phyloP scores from a whole-genome alignment of 2,888 invertebrate species.

The Aethes cnicana region DNA sequence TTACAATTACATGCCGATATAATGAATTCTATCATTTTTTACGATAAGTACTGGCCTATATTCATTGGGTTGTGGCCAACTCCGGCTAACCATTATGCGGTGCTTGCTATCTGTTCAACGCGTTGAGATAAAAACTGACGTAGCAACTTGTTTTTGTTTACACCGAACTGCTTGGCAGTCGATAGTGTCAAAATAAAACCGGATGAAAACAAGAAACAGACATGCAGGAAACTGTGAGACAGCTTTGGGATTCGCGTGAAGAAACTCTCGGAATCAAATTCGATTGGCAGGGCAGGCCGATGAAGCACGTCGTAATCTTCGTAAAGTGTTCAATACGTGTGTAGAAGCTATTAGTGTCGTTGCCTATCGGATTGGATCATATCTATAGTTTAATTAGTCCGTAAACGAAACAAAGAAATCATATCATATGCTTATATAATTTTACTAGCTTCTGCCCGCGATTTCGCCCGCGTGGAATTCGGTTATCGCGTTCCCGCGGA shows the following conservation, averaged over 20 bases:
- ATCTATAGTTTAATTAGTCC: too few relatives aligned
- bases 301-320: too few relatives aligned
- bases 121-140: constrained; percentile 16
- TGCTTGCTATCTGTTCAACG: constrained; percentile 17
- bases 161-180: constrained; percentile 7
- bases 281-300: too few relatives aligned
- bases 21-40: constrained; percentile 23
- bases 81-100: constrained; percentile 33
- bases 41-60: constrained; percentile 38
- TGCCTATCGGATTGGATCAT: too few relatives aligned
- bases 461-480: too few relatives aligned
- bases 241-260: too few relatives aligned
- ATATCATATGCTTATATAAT: not conserved
- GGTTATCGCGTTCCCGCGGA: too few relatives aligned
- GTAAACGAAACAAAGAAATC: not conserved
- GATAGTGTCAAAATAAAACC: constrained; percentile 14
- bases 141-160: constrained; percentile 24
- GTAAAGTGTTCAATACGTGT: too few relatives aligned
- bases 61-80: constrained; percentile 39
- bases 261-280: too few relatives aligned
- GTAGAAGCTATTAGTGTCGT: too few relatives aligned
- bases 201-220: constrained; percentile 11
- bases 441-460: not conserved
- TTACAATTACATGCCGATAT: too few relatives aligned
- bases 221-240: not conserved